These are phyloP conservation scores for Leptothorax acervorum DNA, from an alignment of 2,888 invertebrate genomes.

Conservation along the genomic window DNA sequence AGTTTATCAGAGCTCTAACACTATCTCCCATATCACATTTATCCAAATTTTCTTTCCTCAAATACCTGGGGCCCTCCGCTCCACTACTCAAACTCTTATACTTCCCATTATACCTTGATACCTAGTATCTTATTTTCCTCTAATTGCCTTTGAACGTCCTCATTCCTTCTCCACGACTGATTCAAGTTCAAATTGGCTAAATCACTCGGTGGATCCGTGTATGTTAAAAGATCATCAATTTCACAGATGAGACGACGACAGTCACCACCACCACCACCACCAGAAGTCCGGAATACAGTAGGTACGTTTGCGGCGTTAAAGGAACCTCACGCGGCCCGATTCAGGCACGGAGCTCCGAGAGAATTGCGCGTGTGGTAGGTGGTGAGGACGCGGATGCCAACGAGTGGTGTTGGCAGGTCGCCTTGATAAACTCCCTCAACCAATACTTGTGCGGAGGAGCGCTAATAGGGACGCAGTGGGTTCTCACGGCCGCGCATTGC, in stretches of 20 bases:
- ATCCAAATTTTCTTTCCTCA: too few species aligned
- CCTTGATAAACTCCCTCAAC: conserved; percentile 96
- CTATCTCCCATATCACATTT: too few species aligned
- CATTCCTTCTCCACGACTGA: too few species aligned
- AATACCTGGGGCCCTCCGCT: too few species aligned
- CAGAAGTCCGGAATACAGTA: conserved; percentile 92
- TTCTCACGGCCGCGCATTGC: conserved; percentile 96
- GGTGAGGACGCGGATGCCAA: conserved; percentile 96
- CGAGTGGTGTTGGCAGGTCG: conserved; percentile 98
- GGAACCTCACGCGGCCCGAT: conserved; percentile 88
- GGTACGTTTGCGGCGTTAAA: conserved; percentile 97
- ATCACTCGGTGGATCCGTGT: neutral
- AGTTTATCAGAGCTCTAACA: too few species aligned
- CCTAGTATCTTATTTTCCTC: too few species aligned
- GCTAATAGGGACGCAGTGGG: conserved; percentile 97
- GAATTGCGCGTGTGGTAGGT: conserved; percentile 91
- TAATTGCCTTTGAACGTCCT: too few species aligned
- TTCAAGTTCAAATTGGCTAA: neutral
- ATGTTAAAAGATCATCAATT: neutral
- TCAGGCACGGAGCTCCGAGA: conserved; percentile 78
- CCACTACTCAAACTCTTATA: too few species aligned
- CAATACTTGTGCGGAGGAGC: conserved; percentile 98
- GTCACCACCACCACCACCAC: conserved; percentile 88
- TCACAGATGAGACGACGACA: conserved; percentile 76
- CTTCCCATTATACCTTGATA: too few species aligned